Evolutionary conservation across 1,140 invertebrate species (phyloP).

Genomic region (Hypothenemus hampei): DNA sequence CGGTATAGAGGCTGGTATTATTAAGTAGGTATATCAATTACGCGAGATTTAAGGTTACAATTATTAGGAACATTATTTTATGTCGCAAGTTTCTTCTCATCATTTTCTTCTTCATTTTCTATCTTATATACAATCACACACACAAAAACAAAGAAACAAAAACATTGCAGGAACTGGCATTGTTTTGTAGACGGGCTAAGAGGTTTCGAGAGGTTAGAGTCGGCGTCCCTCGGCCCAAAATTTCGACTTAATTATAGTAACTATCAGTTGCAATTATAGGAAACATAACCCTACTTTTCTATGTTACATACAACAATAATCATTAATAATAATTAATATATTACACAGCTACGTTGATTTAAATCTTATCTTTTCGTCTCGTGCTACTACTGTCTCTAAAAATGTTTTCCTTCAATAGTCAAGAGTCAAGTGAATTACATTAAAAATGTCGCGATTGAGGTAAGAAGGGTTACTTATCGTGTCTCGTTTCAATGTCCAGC

Average conservation of each 20-base stretch:
- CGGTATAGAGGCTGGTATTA: too few relatives aligned
- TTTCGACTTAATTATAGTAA: constrained; percentile 41
- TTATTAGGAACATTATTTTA: constrained; percentile 43
- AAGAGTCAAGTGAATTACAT: not conserved
- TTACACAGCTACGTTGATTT: constrained; percentile 33
- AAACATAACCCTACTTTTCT: constrained; percentile 45
- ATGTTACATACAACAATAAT: constrained; percentile 45
- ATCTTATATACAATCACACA: constrained; percentile 25
- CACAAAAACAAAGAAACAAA: too few relatives aligned
- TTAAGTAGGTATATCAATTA: not conserved
- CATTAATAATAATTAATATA: constrained; percentile 33
- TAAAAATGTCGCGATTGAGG: too few relatives aligned
- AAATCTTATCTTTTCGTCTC: not conserved
- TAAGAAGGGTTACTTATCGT: too few relatives aligned
- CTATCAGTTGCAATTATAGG: constrained; percentile 47
- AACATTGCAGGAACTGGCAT: constrained; percentile 41
- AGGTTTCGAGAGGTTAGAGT: not conserved
- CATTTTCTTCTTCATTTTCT: too few relatives aligned
- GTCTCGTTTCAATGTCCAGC: constrained; percentile 49
- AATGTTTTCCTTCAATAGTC: not conserved
- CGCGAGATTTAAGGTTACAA: constrained; percentile 26
- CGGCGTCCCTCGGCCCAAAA: constrained; percentile 9
- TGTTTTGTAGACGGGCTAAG: not conserved
- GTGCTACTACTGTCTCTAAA: not conserved
- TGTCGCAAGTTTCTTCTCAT: constrained; percentile 38